Evolutionary conservation across 1,140 invertebrate genomes (phyloP).

Genomic region (Rhagoletis zephyria): DNA sequence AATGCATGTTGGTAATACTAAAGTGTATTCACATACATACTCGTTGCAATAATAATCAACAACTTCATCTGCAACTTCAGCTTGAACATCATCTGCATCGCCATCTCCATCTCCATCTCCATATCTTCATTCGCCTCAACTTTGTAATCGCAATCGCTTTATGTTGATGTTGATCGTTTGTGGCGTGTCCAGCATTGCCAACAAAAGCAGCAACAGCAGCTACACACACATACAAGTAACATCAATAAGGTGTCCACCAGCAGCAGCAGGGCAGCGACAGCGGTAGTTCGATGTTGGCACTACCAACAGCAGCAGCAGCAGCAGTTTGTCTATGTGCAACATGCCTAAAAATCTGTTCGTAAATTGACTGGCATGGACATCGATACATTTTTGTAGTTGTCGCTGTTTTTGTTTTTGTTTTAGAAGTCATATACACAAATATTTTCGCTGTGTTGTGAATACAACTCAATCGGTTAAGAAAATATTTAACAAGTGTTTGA

Average conservation of each 20-base stretch:
- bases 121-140: constrained; percentile 11
- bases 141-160: not conserved
- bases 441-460: constrained; percentile 51
- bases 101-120: not conserved
- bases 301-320: not conserved
- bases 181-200: not conserved
- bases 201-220: not conserved
- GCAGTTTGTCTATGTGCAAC: constrained; percentile 34
- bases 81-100: constrained; percentile 16
- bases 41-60: constrained; percentile 41
- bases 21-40: not conserved
- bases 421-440: not conserved
- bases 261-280: not conserved
- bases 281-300: not conserved
- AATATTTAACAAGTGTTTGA: constrained; percentile 59
- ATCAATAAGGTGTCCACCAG: not conserved
- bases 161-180: constrained; percentile 36
- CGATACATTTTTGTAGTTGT: not conserved
- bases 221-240: not conserved
- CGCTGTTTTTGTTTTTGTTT: not conserved
- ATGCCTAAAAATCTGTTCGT: constrained; percentile 10
- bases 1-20: not conserved
- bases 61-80: constrained; percentile 47
- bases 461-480: constrained; percentile 57
- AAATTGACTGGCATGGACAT: constrained; percentile 4